Base-by-base conservation (phyloP, 1,140 invertebrate species). In the Orchestia grillus region DNA sequence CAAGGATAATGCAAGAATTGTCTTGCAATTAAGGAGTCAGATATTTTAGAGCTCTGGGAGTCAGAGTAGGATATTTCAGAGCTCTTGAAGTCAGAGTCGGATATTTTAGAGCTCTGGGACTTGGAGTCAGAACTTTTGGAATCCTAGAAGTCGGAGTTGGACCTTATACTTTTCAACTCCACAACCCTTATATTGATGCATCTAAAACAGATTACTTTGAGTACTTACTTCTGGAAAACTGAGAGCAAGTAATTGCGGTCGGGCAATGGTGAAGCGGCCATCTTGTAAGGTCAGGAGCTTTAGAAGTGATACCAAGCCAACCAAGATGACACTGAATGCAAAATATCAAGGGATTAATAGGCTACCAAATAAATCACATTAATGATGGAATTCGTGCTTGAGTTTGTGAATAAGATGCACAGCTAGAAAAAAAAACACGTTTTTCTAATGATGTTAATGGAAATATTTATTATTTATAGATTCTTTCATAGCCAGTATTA, bases 241-340 rank as follows among this genome's bases (percentile, higher is more conserved):
- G 92, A 94, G 44, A 94, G 92, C 41, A 94, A n/a, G 44, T 94
- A 94, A 40, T 94, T 94, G 40, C 92, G 43, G n/a, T 94, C 92
- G 47, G 88, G 88, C 41, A 91, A 43, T 11, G 92, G 44, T 47
- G 44, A 44, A 45, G 8, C 92, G 28, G 88, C 88, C 88, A 90
- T 90, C n/a, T 90, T 90, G 28, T 36, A 36, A 77, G 62, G 36
- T 77, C 62, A 23, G 36, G 11, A 23, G 15, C 15, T 77, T 77
- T 36, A 77, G 15, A 23, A 19, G 47, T 77, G 62, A 77, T 36
- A 3, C 62, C 62, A 77, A 77, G 6, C 6, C 47, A 53, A 53
- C 47, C 47, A 53, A 77, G 62, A 3, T 77, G 62, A 15, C 11
- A 77, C 62, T 77, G 62, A 77, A 77, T 3, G 36, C 3, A 77